These are phyloP conservation scores for Apis mellifera DNA, from an alignment of 1,140 invertebrate species.

Conservation along the genomic window Amel_HAv3.1 CM009945.2:3980001-3980500, in stretches of 20 bases:
- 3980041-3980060: not conserved
- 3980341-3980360: conserved; percentile 42
- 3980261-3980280: conserved; percentile 17
- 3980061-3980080: not conserved
- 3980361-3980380: conserved; percentile 18
- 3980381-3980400: not conserved
- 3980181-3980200: not conserved
- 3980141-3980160: conserved; percentile 13
- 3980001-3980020: not conserved
- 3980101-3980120: not conserved
- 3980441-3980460: not conserved
- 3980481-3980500: no score
- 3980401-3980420: not conserved
- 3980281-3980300: conserved; percentile 20
- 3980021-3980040: not conserved
- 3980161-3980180: not conserved
- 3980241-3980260: conserved; percentile 23
- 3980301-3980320: conserved; percentile 5
- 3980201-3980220: not conserved
- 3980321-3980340: conserved; percentile 13
- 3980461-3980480: no score
- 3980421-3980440: no score
- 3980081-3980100: conserved; percentile 12
- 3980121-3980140: not conserved
- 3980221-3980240: conserved; percentile 31